Percentiles rank a stretch among this genome's conserved stretches.
Evolutionary conservation across 2,888 invertebrate species (phyloP).

Genomic region (Atethmia centrago): DNA sequence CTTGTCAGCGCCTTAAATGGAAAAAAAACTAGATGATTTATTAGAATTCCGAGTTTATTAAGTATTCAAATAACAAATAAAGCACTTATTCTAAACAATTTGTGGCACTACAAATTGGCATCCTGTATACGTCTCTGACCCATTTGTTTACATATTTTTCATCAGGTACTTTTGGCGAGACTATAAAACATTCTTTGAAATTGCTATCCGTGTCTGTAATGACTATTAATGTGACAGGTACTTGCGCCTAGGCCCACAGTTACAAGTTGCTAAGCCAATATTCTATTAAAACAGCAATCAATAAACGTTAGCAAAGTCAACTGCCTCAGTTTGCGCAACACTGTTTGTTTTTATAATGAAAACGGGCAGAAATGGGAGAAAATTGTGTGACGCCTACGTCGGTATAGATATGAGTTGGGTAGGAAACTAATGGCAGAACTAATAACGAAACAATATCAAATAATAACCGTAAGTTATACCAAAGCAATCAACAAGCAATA

Average conservation of each 20-base stretch:
- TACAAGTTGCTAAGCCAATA: too few species aligned
- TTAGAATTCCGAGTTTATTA: too few species aligned
- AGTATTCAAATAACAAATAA: too few species aligned
- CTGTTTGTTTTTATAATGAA: conserved; percentile 36
- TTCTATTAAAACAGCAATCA: too few species aligned
- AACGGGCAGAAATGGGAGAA: conserved; percentile 6
- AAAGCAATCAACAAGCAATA: background rate
- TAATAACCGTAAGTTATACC: background rate
- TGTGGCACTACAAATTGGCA: too few species aligned
- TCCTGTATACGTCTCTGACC: too few species aligned
- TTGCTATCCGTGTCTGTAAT: conserved; percentile 19
- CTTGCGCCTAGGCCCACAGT: conserved; percentile 2
- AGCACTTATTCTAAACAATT: too few species aligned
- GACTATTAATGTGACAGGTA: conserved; percentile 1
- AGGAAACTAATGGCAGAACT: conserved; percentile 13
- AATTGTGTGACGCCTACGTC: conserved; percentile 8
- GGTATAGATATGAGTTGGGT: conserved; percentile 5
- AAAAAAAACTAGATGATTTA: too few species aligned
- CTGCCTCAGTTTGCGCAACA: conserved; percentile 1
- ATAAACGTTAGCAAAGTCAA: conserved; percentile 35
- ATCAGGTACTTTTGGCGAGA: background rate
- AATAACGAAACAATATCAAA: conserved; percentile 11
- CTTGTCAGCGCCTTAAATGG: too few species aligned
- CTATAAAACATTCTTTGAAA: background rate
- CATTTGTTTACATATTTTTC: background rate